Conservation (phyloP, 2,797 vertebrate species). For the Anas georgica region DNA sequence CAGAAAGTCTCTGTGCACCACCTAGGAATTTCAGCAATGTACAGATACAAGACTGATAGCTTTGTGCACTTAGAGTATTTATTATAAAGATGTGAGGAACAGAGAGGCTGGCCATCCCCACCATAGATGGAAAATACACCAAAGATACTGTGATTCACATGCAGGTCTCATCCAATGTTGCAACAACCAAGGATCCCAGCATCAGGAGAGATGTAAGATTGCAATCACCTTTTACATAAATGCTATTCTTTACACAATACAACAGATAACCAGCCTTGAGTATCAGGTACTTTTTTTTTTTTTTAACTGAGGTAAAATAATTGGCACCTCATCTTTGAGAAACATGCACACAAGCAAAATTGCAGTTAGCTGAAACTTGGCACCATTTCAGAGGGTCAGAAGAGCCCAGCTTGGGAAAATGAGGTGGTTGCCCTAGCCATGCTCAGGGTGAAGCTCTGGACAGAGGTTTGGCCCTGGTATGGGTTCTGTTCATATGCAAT, state of each 20-base stretch:
- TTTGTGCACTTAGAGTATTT: neutral
- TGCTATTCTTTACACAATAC: neutral
- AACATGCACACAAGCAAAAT: neutral
- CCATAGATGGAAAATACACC: neutral
- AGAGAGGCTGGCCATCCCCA: neutral
- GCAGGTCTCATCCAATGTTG: neutral
- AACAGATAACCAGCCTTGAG: neutral
- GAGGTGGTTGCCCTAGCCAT: neutral
- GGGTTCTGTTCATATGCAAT: rapidly evolving
- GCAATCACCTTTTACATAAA: neutral
- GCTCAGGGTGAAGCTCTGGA: neutral
- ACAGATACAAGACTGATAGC: neutral
- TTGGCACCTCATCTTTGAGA: neutral
- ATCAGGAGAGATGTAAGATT: neutral
- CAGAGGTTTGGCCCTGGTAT: neutral
- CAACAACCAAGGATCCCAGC: neutral
- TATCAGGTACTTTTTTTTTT: neutral
- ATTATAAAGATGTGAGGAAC: neutral
- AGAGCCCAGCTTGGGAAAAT: neutral
- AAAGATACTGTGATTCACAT: neutral
- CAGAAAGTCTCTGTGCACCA: rapidly evolving
- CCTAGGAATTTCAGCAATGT: neutral
- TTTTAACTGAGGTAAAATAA: neutral
- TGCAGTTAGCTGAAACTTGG: neutral
- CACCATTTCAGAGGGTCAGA: neutral